phyloP scores from a whole-genome alignment of 2,797 vertebrate species.

The Tenualosa ilisha region DNA sequence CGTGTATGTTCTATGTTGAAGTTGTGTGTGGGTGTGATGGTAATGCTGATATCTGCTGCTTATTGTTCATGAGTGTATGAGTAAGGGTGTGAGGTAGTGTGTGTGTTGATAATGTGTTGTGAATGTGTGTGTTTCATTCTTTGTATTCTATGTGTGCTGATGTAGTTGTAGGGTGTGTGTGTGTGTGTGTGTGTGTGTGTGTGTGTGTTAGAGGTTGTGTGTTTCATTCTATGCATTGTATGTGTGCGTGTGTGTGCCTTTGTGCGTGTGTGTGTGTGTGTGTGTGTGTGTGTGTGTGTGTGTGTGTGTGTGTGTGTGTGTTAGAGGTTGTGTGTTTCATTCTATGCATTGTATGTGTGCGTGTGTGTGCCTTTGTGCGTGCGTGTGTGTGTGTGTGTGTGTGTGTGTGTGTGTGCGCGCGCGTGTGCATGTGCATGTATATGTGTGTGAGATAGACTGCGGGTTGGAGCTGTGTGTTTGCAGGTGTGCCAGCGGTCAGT shows the following conservation, averaged over 20 bases:
- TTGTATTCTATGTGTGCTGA: conserved; percentile 25
- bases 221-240: too few relatives aligned
- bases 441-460: conserved; percentile 3
- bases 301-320: neutral
- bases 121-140: neutral
- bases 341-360: conserved; percentile 18
- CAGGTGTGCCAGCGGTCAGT: conserved; percentile 15
- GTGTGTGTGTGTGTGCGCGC: neutral
- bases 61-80: neutral
- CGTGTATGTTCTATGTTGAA: neutral
- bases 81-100: neutral
- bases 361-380: conserved; percentile 14
- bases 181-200: neutral
- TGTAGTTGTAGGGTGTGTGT: neutral
- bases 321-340: neutral
- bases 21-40: neutral
- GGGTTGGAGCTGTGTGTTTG: conserved; percentile 15
- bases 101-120: neutral
- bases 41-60: neutral
- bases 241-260: too few relatives aligned
- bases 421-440: neutral
- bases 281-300: too few relatives aligned
- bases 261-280: too few relatives aligned
- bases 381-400: conserved; percentile 7
- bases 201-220: neutral